phyloP scores from a whole-genome alignment of 2,113 vertebrate genomes.

The Silurus meridionalis region DNA sequence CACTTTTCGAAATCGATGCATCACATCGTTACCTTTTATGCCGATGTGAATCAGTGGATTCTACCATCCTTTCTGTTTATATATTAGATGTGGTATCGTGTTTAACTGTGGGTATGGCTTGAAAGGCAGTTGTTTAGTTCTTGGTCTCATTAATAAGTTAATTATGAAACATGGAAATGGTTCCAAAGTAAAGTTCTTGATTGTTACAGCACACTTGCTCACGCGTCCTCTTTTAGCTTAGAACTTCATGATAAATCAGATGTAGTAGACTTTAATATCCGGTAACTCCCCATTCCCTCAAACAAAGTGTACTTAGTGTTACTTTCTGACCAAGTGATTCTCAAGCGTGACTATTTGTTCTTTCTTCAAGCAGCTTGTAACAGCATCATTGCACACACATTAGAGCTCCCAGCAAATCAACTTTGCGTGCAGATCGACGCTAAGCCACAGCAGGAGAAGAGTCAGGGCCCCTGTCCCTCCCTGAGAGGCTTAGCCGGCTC shows the following conservation, averaged over 20 bases:
- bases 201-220: not conserved
- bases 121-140: not conserved
- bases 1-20: too few species aligned
- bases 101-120: not conserved
- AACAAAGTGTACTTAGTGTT: not conserved
- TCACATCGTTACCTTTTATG: too few species aligned
- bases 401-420: conserved; percentile 39
- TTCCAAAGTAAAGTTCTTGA: not conserved
- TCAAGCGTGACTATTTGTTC: not conserved
- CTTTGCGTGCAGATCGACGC: conserved; percentile 50
- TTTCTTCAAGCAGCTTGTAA: conserved; percentile 35
- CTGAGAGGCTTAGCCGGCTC: conserved; percentile 53
- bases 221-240: not conserved
- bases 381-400: conserved; percentile 21
- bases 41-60: too few species aligned
- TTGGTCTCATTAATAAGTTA: not conserved
- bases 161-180: not conserved
- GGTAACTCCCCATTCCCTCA: not conserved
- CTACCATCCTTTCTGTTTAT: not conserved
- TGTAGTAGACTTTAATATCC: not conserved
- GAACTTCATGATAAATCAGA: not conserved
- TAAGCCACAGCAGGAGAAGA: conserved; percentile 55
- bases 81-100: not conserved
- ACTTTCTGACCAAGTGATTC: not conserved
- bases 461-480: conserved; percentile 60